Conservation (phyloP, 1,140 invertebrate genomes). For the Temnothorax nylanderi region DNA sequence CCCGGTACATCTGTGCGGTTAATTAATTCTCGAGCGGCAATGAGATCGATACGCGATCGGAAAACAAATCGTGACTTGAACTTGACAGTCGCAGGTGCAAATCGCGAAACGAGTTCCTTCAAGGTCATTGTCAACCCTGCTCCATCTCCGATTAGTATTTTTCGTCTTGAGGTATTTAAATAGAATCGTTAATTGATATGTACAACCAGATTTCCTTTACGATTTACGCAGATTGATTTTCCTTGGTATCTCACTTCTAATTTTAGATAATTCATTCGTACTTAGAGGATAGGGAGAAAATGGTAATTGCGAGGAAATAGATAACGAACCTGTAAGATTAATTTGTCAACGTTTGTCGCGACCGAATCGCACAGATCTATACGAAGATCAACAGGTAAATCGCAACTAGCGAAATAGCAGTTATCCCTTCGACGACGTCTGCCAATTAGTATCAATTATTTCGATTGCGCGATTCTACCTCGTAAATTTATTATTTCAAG, state of each 20-base stretch:
- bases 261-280: too few relatives aligned
- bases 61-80: slow-evolving; percentile 53
- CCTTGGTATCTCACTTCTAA: too few relatives aligned
- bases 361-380: background rate
- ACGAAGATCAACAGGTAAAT: slow-evolving; percentile 48
- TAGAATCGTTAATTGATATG: background rate
- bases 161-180: slow-evolving; percentile 3
- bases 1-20: slow-evolving; percentile 25
- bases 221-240: too few relatives aligned
- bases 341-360: background rate
- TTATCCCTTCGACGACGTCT: background rate
- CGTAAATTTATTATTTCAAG: slow-evolving; percentile 4
- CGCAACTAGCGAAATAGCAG: background rate
- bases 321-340: background rate
- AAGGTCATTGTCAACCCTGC: slow-evolving; percentile 41
- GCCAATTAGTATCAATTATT: slow-evolving; percentile 38
- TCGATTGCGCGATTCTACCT: background rate
- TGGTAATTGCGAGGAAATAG: background rate
- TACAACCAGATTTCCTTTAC: background rate
- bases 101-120: slow-evolving; percentile 31
- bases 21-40: slow-evolving; percentile 40
- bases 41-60: slow-evolving; percentile 47
- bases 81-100: slow-evolving; percentile 51
- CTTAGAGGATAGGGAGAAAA: background rate
- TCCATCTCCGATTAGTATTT: slow-evolving; percentile 26